Evolutionary conservation across 37 sponge, comb jelly and placozoan genomes (phyloP).

Genomic region (Hexactinellida sp.): DNA sequence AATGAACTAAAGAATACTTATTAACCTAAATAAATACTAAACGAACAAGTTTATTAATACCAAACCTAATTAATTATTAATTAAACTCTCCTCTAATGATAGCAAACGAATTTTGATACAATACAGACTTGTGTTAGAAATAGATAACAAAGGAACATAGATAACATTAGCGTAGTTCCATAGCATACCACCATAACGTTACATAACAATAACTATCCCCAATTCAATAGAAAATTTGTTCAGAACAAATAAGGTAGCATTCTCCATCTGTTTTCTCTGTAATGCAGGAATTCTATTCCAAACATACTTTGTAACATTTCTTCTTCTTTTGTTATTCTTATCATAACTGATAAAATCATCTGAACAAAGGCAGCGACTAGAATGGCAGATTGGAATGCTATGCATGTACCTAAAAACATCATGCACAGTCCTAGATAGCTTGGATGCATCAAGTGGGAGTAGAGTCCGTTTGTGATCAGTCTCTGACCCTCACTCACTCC

Average conservation of each 20-base stretch:
- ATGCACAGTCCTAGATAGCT: not conserved
- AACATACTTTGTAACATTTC: not conserved
- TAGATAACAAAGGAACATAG: too few species aligned
- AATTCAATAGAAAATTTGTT: too few species aligned
- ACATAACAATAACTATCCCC: too few species aligned
- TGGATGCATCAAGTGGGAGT: not conserved
- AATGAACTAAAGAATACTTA: too few species aligned
- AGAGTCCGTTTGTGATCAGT: not conserved
- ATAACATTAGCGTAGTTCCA: too few species aligned
- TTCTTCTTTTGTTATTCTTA: not conserved
- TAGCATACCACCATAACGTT: too few species aligned
- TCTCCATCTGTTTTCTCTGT: not conserved
- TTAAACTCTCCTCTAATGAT: too few species aligned
- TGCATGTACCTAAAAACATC: not conserved
- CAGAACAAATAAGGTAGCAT: not conserved
- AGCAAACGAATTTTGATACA: too few species aligned
- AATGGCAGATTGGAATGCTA: not conserved
- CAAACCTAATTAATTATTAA: too few species aligned
- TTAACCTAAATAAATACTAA: too few species aligned
- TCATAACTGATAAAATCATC: not conserved
- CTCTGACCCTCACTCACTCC: conserved; percentile 7
- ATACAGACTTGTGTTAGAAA: too few species aligned
- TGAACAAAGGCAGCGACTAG: not conserved
- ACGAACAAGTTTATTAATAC: too few species aligned
- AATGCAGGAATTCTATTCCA: not conserved